Percentiles rank a stretch among this genome's conserved stretches.
Conservation (phyloP, 2,113 vertebrate species). For the Tenrec ecaudatus region DNA sequence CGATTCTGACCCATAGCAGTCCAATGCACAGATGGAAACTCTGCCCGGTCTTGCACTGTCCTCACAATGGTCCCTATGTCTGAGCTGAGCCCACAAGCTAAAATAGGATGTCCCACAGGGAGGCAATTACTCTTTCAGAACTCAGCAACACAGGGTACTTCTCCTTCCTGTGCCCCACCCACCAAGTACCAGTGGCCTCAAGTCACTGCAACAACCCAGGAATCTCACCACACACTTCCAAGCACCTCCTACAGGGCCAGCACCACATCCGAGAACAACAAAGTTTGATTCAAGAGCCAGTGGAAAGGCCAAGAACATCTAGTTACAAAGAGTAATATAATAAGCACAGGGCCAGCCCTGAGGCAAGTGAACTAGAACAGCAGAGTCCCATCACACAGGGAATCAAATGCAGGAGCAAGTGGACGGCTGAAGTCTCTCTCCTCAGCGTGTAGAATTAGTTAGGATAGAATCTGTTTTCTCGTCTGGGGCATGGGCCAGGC, state of each 20-base stretch:
- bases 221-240: not conserved
- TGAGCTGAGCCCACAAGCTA: not conserved
- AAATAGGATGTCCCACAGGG: not conserved
- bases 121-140: not conserved
- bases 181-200: not conserved
- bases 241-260: constrained; percentile 15
- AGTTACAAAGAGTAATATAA: constrained; percentile 61
- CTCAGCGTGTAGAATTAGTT: constrained; percentile 1
- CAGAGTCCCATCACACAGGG: constrained; percentile 47
- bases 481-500: not conserved
- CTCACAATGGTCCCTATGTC: no score
- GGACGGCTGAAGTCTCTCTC: constrained; percentile 30
- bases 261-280: not conserved
- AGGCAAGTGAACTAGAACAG: constrained; percentile 49
- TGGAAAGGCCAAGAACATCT: constrained; percentile 42
- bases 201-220: not conserved
- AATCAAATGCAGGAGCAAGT: constrained; percentile 37
- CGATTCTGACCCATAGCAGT: no score
- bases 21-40: no score
- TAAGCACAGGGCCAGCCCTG: not conserved
- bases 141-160: not conserved
- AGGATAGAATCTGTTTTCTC: not conserved
- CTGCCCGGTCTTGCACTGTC: no score
- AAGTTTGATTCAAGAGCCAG: not conserved
- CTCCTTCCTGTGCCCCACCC: not conserved